A percentile compares a stretch with the other conserved stretches of the same genome.
These are phyloP conservation scores for Monochamus saltuarius DNA, from an alignment of 1,140 invertebrate species.

Conservation along the genomic window DNA sequence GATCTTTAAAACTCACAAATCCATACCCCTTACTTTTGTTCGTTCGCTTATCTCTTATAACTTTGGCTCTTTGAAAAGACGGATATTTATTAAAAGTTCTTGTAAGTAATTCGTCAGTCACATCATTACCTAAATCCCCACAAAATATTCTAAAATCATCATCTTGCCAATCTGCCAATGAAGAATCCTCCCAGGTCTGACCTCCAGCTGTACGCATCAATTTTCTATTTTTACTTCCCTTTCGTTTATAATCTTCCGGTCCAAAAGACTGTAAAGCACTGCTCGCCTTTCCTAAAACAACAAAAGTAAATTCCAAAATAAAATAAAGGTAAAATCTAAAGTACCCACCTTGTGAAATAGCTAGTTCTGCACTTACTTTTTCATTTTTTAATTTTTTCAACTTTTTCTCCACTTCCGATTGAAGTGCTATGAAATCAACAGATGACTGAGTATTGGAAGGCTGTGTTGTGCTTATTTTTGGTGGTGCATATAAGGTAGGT, in stretches of 20 bases:
- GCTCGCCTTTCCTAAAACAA: conserved; percentile 58
- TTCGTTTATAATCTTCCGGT: conserved; percentile 48
- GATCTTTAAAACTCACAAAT: conserved; percentile 98
- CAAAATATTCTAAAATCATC: conserved; percentile 99
- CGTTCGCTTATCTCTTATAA: conserved; percentile 93
- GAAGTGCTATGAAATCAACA: conserved; percentile 63
- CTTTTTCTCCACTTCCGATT: conserved; percentile 65
- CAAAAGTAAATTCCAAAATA: not conserved
- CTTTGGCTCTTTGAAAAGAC: conserved; percentile 93
- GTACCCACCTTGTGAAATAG: conserved; percentile 54
- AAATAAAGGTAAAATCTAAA: not conserved
- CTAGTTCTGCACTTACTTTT: conserved; percentile 64
- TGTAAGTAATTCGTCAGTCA: conserved; percentile 92
- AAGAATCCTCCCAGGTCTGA: conserved; percentile 90
- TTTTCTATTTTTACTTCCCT: conserved; percentile 69
- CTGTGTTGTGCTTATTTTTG: conserved; percentile 51
- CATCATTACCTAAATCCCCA: conserved; percentile 98
- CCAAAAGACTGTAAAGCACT: conserved; percentile 57
- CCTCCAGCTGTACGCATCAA: conserved; percentile 88
- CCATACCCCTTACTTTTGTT: conserved; percentile 99
- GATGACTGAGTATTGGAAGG: conserved; percentile 52
- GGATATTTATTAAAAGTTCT: conserved; percentile 94
- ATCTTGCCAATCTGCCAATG: conserved; percentile 88
- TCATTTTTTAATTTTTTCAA: conserved; percentile 67
- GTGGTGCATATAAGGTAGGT: conserved; percentile 62